Evolutionary conservation across 2,888 invertebrate species (phyloP).

Genomic region (Macrosiphum euphorbiae): DNA sequence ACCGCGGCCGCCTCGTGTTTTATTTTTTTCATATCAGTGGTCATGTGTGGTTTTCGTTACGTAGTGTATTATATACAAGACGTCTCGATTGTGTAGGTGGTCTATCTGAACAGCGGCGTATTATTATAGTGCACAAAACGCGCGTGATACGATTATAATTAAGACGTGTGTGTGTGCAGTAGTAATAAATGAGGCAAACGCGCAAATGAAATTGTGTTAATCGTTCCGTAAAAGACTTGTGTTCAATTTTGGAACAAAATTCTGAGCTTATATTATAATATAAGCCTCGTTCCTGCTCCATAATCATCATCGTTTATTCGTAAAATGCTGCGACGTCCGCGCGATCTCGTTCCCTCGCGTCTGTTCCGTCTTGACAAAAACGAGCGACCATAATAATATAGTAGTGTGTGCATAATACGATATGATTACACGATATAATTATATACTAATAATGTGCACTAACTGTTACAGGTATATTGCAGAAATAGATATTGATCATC

Average conservation of each 20-base stretch:
- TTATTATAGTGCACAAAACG: too few relatives aligned
- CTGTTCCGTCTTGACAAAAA: not conserved
- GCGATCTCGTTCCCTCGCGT: not conserved
- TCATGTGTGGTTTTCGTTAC: not conserved
- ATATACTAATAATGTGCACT: not conserved
- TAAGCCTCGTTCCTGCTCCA: not conserved
- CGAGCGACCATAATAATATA: not conserved
- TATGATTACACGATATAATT: not conserved
- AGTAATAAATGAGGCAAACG: not conserved
- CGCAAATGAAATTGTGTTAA: not conserved
- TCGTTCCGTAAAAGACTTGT: not conserved
- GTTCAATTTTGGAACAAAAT: not conserved
- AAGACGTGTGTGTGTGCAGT: not conserved
- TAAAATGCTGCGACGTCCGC: not conserved
- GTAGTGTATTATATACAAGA: not conserved
- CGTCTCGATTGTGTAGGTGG: not conserved
- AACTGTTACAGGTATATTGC: constrained; percentile 54
- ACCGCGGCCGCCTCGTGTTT: not conserved
- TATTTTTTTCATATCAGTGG: not conserved
- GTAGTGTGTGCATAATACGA: not conserved
- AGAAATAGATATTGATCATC: constrained; percentile 4
- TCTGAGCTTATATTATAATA: not conserved
- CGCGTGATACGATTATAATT: not conserved
- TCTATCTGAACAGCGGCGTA: not conserved
- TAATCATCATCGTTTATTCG: not conserved